Evolutionary conservation across 92 coral and sea anemone species (phyloP).

Genomic region (Epizoanthus stellaris): DNA sequence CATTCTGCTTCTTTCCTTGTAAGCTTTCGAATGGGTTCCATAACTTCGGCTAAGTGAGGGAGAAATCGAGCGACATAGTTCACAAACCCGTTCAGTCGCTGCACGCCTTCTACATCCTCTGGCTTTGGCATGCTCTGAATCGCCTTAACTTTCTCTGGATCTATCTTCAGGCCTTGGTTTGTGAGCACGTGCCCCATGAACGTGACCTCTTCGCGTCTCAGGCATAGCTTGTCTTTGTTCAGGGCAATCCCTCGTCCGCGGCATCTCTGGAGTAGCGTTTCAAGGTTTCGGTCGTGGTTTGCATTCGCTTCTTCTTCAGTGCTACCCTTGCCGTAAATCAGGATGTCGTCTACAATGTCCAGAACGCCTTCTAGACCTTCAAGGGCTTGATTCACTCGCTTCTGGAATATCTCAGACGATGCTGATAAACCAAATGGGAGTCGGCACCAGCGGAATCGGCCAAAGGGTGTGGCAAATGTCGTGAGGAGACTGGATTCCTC

Average conservation of each 20-base stretch:
- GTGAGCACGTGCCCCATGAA: conserved; percentile 54
- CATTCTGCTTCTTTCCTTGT: too few species aligned
- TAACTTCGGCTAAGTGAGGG: too few species aligned
- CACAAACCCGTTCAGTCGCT: too few species aligned
- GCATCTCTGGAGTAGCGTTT: conserved; percentile 48
- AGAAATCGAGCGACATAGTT: too few species aligned
- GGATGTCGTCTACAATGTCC: conserved; percentile 53
- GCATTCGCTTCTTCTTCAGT: conserved; percentile 41
- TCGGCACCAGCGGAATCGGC: conserved; percentile 60
- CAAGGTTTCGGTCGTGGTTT: conserved; percentile 51
- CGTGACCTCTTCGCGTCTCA: conserved; percentile 32
- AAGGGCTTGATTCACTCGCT: conserved; percentile 61
- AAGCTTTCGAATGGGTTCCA: too few species aligned
- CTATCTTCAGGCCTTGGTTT: conserved; percentile 22
- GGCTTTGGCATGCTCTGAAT: too few species aligned
- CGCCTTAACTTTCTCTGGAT: too few species aligned
- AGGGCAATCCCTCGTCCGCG: conserved; percentile 48
- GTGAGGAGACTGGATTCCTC: conserved; percentile 65
- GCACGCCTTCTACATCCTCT: too few species aligned
- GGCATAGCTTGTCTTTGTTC: conserved; percentile 46
- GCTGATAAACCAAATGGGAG: conserved; percentile 63
- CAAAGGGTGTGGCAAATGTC: conserved; percentile 60
- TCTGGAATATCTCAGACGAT: conserved; percentile 62
- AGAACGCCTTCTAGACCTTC: conserved; percentile 59
- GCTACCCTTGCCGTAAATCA: conserved; percentile 50